These are phyloP conservation scores for Noctua janthina DNA, from an alignment of 2,888 invertebrate species.

Conservation along the genomic window DNA sequence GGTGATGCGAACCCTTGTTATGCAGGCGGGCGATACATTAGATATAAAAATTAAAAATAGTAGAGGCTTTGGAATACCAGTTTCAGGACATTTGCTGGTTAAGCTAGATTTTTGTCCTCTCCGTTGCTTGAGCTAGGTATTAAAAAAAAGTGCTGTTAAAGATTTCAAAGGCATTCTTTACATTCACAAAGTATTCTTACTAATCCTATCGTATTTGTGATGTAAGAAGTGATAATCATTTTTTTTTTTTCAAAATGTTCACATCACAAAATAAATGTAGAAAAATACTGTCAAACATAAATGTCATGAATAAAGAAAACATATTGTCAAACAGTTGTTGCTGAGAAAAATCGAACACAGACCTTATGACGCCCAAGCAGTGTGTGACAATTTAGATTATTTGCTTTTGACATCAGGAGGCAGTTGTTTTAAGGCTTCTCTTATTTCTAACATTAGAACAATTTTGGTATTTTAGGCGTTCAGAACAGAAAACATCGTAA, in stretches of 20 bases:
- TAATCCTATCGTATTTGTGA: not conserved
- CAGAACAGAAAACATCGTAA: not conserved
- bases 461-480: too few relatives aligned
- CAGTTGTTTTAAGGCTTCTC: not conserved
- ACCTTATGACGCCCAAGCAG: constrained; percentile 30
- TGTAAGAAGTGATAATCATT: not conserved
- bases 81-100: too few relatives aligned
- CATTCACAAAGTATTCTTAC: not conserved
- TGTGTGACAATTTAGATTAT: constrained; percentile 27
- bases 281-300: too few relatives aligned
- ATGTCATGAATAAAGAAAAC: not conserved
- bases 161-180: too few relatives aligned
- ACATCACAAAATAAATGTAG: too few relatives aligned
- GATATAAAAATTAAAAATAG: not conserved
- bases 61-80: not conserved
- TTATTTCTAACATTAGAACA: not conserved
- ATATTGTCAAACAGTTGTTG: not conserved
- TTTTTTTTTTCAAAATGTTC: too few relatives aligned
- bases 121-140: not conserved
- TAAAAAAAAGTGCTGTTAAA: too few relatives aligned
- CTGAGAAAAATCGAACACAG: not conserved
- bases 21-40: not conserved
- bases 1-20: constrained; percentile 50
- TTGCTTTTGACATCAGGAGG: constrained; percentile 8
- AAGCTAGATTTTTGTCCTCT: not conserved